phyloP scores from a whole-genome alignment of 2,888 invertebrate species.

The Andrena bicolor region DNA sequence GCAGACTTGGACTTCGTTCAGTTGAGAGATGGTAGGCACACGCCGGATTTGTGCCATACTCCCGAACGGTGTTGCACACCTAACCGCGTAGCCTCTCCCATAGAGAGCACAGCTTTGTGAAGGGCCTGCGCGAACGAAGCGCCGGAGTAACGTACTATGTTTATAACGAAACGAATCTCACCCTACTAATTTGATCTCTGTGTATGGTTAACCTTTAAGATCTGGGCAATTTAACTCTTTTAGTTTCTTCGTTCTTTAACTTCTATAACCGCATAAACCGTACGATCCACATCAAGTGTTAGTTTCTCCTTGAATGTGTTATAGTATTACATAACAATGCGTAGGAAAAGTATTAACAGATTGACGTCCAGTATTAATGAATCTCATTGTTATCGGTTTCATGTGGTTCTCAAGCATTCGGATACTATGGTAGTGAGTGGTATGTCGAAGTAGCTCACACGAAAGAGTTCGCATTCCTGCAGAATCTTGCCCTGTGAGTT shows the following conservation, averaged over 20 bases:
- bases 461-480: constrained; percentile 60
- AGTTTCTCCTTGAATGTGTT: constrained; percentile 9
- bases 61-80: constrained; percentile 79
- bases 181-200: constrained; percentile 68
- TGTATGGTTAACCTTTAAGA: constrained; percentile 43
- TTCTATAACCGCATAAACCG: constrained; percentile 27
- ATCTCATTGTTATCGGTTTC: constrained; percentile 54
- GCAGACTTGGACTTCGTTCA: constrained; percentile 81
- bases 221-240: constrained; percentile 50
- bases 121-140: constrained; percentile 25
- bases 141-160: constrained; percentile 36
- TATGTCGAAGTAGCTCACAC: constrained; percentile 17
- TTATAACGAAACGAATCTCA: constrained; percentile 56
- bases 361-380: constrained; percentile 64
- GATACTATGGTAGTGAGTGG: constrained; percentile 5
- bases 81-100: constrained; percentile 78
- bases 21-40: constrained; percentile 75
- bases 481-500: constrained; percentile 64
- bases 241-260: constrained; percentile 45
- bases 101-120: constrained; percentile 83
- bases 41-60: constrained; percentile 78
- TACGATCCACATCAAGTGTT: background rate
- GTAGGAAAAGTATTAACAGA: constrained; percentile 48
- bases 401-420: constrained; percentile 14
- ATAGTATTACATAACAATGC: constrained; percentile 18